Evolutionary conservation across 2,113 vertebrate genomes (phyloP), one percentile per base, ranked within the genome.

Genomic region (Blennius ocellaris): DNA sequence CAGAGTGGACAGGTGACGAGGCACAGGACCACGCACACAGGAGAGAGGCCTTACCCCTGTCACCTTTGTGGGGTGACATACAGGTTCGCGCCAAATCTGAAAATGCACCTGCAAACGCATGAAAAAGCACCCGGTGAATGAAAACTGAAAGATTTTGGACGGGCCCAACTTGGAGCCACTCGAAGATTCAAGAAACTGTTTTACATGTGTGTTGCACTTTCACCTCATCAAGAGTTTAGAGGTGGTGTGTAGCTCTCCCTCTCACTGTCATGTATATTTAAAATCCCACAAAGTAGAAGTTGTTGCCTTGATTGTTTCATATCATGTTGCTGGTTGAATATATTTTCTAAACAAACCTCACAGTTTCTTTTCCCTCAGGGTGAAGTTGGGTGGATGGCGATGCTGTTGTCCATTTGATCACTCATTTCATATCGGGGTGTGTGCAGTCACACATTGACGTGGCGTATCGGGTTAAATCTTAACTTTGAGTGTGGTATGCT

Each of bases 1-100:
- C 64, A 66, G 8, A 69, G 61, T 0, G 69, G 59, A 63, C 69
- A 82, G 11, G 57, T 80, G 80, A 80, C n/a, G 0, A 70, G 76
- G 50, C 79, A 85, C 5, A 59, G 49, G 36, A 75, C 59, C 40
- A 81, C 61, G 0, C 44, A 81, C 5, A 75, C 63, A 0, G 75
- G 65, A 21, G 74, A 85, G 75, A 78, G 76, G 53, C 79, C 71
- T 0, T 79, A 78, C 3, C 17, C 57, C 37, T 85, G 83, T 44
- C 61, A 60, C 1, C 5, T 81, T 5, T 85, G 83, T 52, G 79
- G 76, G 0, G 70, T 71, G 60, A 59, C 51, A 8, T 79, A 79
- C 57, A 83, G 57, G 58, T 82, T 72, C 66, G 80, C 69, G 0
- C 65, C 69, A 0, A 78, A 66, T 62, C 75, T 78, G 0, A 82